Percentiles rank a stretch among this genome's conserved stretches.
Evolutionary conservation across 2,797 vertebrate genomes (phyloP).

Genomic region (Diplodus puntazzo): DNA sequence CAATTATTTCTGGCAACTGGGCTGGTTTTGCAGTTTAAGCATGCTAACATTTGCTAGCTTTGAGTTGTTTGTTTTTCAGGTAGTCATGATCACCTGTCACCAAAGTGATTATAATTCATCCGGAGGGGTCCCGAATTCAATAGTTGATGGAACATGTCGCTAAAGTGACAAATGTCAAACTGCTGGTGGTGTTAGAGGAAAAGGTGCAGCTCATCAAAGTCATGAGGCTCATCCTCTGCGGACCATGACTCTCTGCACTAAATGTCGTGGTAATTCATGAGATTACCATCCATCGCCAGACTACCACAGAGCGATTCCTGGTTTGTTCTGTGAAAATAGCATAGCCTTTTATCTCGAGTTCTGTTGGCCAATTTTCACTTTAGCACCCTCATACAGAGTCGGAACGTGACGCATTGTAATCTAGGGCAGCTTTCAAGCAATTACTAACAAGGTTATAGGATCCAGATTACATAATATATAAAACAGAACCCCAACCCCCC

Average conservation of each 20-base stretch:
- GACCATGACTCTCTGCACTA: not conserved
- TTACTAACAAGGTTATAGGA: slow-evolving; percentile 1
- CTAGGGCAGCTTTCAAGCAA: not conserved
- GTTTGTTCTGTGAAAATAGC: not conserved
- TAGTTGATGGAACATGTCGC: not conserved
- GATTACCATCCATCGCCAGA: not conserved
- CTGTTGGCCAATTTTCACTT: not conserved
- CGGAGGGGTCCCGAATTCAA: not conserved
- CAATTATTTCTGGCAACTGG: no score
- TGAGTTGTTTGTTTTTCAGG: no score
- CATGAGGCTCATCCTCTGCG: not conserved
- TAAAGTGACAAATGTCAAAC: not conserved
- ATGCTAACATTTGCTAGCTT: no score
- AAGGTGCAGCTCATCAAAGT: no score
- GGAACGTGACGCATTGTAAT: not conserved
- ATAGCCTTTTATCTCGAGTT: not conserved
- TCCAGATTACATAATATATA: slow-evolving; percentile 5
- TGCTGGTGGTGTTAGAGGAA: not conserved
- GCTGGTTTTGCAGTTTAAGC: no score
- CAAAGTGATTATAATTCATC: not conserved
- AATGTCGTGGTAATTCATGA: not conserved
- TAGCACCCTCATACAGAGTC: not conserved
- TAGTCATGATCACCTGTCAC: not conserved
- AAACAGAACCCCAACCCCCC: not conserved
- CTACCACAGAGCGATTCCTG: not conserved